Conservation (phyloP, 37 sponge, comb jelly and placozoan species). For the Spongilla lacustris region DNA sequence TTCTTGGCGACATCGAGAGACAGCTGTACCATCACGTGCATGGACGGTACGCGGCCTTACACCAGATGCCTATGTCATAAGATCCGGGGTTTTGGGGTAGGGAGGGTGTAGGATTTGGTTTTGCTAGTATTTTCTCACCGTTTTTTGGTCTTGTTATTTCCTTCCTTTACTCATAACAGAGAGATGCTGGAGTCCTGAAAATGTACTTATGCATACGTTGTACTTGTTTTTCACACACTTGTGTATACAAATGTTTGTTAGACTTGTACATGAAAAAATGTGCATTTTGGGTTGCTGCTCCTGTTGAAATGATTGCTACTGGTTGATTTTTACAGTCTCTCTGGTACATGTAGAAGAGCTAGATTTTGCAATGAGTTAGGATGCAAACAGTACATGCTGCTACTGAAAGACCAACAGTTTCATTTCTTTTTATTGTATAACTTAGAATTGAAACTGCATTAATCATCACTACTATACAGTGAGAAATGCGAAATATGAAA, state of each 20-base stretch:
- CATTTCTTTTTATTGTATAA: too few species aligned
- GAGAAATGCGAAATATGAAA: too few species aligned
- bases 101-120: background rate
- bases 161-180: background rate
- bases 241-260: background rate
- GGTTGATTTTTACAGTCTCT: too few species aligned
- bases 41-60: slow-evolving; percentile 91
- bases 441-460: too few species aligned
- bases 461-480: too few species aligned
- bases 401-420: too few species aligned
- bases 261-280: background rate
- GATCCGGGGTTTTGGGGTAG: background rate
- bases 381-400: too few species aligned
- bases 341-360: too few species aligned
- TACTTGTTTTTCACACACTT: background rate
- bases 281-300: background rate
- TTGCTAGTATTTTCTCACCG: background rate
- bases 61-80: slow-evolving; percentile 96
- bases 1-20: slow-evolving; percentile 96
- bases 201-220: background rate
- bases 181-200: background rate
- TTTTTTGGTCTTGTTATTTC: background rate
- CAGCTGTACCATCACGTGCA: slow-evolving; percentile 97
- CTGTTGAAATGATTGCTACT: too few species aligned
- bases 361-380: too few species aligned